Evolutionary conservation across 2,113 vertebrate genomes (phyloP).

Genomic region (Spea multiplicata): DNA sequence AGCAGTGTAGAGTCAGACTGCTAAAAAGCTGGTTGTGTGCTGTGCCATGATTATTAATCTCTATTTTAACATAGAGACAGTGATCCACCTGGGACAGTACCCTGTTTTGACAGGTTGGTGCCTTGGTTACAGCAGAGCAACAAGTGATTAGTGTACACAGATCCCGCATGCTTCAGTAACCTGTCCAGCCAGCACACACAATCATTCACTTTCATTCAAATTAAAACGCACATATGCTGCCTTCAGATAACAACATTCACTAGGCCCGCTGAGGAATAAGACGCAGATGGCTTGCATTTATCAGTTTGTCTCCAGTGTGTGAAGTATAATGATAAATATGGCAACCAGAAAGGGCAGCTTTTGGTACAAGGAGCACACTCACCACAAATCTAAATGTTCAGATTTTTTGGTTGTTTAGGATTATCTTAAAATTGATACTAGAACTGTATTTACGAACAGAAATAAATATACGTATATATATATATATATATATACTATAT

Average conservation of each 20-base stretch:
- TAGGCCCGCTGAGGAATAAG: conserved; percentile 2
- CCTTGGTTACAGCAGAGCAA: conserved; percentile 32
- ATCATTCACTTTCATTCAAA: conserved; percentile 2
- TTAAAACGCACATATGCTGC: conserved; percentile 36
- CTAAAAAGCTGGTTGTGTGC: not conserved
- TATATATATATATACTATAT: too few relatives aligned
- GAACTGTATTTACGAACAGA: too few relatives aligned
- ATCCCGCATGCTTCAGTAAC: conserved; percentile 23
- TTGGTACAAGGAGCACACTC: not conserved
- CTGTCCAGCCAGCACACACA: not conserved
- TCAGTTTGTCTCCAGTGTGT: not conserved
- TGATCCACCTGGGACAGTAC: conserved; percentile 10
- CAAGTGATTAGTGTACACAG: conserved; percentile 9
- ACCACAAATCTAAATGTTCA: too few relatives aligned
- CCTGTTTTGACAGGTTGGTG: conserved; percentile 8
- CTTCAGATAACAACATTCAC: conserved; percentile 31
- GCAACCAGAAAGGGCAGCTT: not conserved
- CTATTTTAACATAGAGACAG: not conserved
- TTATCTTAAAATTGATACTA: too few relatives aligned
- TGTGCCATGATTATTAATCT: not conserved
- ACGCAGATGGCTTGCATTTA: conserved; percentile 16
- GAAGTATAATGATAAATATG: not conserved
- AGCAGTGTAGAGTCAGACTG: not conserved
- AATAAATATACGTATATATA: too few relatives aligned
- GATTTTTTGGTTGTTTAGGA: too few relatives aligned